phyloP scores from a whole-genome alignment of 1,140 invertebrate species.

The Caenorhabditis remanei region DNA sequence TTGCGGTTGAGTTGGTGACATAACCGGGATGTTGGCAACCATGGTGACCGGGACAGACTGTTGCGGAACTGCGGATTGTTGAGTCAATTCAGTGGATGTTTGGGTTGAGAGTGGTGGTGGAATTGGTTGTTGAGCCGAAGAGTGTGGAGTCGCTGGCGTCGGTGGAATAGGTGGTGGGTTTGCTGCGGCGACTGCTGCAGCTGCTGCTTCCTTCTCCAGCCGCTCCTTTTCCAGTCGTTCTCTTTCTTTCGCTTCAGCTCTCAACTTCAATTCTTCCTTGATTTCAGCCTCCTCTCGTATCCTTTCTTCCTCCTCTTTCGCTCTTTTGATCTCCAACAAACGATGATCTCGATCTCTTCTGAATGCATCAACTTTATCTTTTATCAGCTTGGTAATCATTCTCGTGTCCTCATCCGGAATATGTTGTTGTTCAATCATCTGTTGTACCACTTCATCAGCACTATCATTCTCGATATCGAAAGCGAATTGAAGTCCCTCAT shows the following conservation, averaged over 20 bases:
- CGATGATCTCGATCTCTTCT: constrained; percentile 75
- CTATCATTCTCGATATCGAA: constrained; percentile 93
- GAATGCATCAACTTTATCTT: constrained; percentile 76
- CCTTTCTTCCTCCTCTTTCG: constrained; percentile 74
- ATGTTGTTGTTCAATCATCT: constrained; percentile 97
- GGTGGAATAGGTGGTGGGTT: constrained; percentile 10
- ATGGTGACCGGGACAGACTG: constrained; percentile 19
- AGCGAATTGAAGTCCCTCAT: constrained; percentile 99
- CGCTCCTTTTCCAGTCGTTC: constrained; percentile 64
- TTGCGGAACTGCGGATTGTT: no score
- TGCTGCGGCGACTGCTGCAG: constrained; percentile 47
- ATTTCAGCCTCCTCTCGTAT: constrained; percentile 70
- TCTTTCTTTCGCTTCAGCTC: constrained; percentile 59
- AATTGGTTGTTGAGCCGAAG: background rate
- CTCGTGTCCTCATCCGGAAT: constrained; percentile 76
- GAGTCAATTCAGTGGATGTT: background rate
- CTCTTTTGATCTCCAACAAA: constrained; percentile 71
- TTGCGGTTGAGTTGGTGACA: constrained; percentile 4
- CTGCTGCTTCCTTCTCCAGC: constrained; percentile 28
- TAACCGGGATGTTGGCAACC: constrained; percentile 12
- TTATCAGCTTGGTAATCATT: constrained; percentile 77
- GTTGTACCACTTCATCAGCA: constrained; percentile 92
- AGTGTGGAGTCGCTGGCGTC: constrained; percentile 18
- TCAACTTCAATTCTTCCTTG: constrained; percentile 71
- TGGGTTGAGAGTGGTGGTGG: background rate